Evolutionary conservation across 2,888 invertebrate species (phyloP).

Genomic region (Poecilobothrus nobilitatus): DNA sequence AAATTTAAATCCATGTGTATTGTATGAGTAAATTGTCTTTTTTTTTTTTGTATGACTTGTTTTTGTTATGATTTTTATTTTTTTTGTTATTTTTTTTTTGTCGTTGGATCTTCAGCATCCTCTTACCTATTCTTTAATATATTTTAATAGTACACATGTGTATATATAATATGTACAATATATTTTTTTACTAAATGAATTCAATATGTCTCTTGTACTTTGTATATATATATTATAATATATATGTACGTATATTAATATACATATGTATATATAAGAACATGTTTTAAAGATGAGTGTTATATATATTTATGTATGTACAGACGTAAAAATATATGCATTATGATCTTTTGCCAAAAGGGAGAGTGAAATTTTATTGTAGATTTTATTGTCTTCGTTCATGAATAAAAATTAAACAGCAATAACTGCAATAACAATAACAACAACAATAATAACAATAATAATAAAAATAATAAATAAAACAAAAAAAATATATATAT

Average conservation of each 20-base stretch:
- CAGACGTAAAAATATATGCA: not conserved
- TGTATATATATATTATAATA: not conserved
- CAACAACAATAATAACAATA: not conserved
- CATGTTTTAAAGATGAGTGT: not conserved
- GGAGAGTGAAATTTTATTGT: conserved; percentile 6
- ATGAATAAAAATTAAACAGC: not conserved
- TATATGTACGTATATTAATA: not conserved
- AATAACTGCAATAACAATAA: not conserved
- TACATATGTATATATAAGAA: not conserved
- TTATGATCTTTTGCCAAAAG: conserved; percentile 1
- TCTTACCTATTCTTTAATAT: not conserved
- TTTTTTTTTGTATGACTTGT: not conserved
- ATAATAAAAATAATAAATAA: not conserved
- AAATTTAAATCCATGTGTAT: no score
- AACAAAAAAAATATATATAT: not conserved
- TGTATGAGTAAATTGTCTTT: no score
- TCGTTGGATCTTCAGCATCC: not conserved
- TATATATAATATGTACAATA: no score
- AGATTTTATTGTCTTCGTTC: conserved; percentile 6
- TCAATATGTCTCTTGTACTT: not conserved
- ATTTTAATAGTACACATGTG: no score
- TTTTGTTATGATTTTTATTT: not conserved
- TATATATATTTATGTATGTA: not conserved
- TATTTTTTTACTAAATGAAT: no score
- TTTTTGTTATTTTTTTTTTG: not conserved